phyloP scores from a whole-genome alignment of 2,797 vertebrate species.

The Tapirus indicus region DNA sequence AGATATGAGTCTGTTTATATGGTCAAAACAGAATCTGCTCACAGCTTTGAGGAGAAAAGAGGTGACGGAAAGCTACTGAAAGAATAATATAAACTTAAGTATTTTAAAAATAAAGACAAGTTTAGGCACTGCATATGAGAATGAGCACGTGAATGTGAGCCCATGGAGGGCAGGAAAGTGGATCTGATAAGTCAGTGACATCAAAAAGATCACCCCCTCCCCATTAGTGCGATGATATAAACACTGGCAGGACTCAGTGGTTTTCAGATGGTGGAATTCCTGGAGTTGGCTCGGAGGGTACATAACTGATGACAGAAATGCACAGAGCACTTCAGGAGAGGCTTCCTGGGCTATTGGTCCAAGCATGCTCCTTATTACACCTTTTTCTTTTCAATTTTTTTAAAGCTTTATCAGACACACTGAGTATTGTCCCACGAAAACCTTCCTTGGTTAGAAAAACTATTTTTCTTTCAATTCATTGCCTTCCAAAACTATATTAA shows the following conservation, averaged over 20 bases:
- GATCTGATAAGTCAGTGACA: not conserved
- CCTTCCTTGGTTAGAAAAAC: not conserved
- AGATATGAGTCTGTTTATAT: not conserved
- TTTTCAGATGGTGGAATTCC: not conserved
- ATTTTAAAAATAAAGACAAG: not conserved
- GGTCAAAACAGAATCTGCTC: not conserved
- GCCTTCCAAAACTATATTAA: not conserved
- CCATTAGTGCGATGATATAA: not conserved
- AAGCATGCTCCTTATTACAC: not conserved
- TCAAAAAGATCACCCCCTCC: not conserved
- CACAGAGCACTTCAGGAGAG: too few species aligned
- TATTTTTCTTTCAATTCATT: not conserved
- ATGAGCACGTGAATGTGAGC: not conserved
- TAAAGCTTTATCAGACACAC: not conserved
- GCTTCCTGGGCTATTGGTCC: not conserved
- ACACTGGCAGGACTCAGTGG: not conserved
- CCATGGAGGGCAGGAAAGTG: not conserved
- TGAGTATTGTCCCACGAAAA: not conserved
- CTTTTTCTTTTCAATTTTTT: not conserved
- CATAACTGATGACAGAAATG: not conserved
- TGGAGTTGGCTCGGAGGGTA: not conserved
- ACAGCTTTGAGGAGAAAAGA: not conserved
- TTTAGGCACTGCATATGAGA: not conserved
- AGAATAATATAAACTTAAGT: not conserved
- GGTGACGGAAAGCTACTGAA: not conserved